Conservation (phyloP, 2,888 invertebrate species). For the Nudaria mundana region DNA sequence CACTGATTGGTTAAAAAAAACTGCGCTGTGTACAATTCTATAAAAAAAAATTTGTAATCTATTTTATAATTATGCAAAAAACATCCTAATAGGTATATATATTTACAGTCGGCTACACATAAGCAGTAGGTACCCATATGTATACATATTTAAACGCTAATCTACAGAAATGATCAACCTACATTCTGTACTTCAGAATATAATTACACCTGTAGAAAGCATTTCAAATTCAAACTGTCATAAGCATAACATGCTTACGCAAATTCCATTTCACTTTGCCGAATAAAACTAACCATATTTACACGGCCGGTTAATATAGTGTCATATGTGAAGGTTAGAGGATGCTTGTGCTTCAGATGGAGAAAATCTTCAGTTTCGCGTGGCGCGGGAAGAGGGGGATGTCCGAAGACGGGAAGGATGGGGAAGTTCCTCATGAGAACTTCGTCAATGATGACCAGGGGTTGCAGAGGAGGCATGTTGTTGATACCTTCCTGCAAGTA, state of each 20-base stretch:
- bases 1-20: too few relatives aligned
- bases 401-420: conserved; percentile 42
- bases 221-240: too few relatives aligned
- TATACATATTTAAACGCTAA: too few relatives aligned
- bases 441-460: conserved; percentile 90
- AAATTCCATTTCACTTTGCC: not conserved
- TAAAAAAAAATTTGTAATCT: too few relatives aligned
- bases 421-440: conserved; percentile 71
- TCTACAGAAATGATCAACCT: too few relatives aligned
- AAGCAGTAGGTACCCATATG: too few relatives aligned
- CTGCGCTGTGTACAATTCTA: too few relatives aligned
- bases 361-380: conserved; percentile 95
- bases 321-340: not conserved
- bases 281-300: not conserved
- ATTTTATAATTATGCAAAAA: too few relatives aligned
- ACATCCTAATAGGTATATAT: too few relatives aligned
- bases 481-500: conserved; percentile 92
- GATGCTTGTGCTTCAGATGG: conserved; percentile 87
- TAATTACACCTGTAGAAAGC: too few relatives aligned
- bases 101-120: too few relatives aligned
- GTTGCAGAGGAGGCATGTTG: conserved; percentile 82
- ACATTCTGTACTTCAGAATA: too few relatives aligned
- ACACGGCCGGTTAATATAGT: not conserved
- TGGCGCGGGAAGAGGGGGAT: conserved; percentile 92
- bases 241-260: not conserved